A percentile compares a stretch with the other conserved stretches of the same genome.
These are phyloP conservation scores for Lasioglossum leucozonium DNA, from an alignment of 2,888 invertebrate genomes.

Conservation along the genomic window DNA sequence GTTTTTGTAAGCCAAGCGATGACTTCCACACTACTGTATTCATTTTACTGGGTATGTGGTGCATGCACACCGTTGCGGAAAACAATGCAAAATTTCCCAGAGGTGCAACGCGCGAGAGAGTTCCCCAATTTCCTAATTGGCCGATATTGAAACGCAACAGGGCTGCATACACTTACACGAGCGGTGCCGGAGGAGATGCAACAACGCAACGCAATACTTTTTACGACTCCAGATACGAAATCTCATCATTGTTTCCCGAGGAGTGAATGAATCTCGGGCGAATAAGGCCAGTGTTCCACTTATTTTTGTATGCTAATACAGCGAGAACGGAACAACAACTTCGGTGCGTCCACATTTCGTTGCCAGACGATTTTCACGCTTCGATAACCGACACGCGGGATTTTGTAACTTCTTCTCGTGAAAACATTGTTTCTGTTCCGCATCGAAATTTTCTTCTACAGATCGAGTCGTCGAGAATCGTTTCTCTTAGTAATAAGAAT, in stretches of 20 bases:
- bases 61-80: neutral
- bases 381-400: conserved; percentile 50
- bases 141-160: conserved; percentile 50
- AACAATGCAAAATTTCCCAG: conserved; percentile 27
- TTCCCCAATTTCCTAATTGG: conserved; percentile 62
- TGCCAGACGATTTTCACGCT: conserved; percentile 56
- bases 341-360: conserved; percentile 47
- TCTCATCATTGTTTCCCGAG: conserved; percentile 55
- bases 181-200: neutral
- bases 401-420: conserved; percentile 48
- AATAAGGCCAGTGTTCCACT: conserved; percentile 47
- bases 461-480: neutral
- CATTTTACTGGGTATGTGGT: neutral
- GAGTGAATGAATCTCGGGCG: conserved; percentile 44
- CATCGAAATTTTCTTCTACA: neutral
- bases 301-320: conserved; percentile 70
- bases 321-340: neutral
- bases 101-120: conserved; percentile 19
- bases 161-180: neutral
- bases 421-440: neutral
- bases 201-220: conserved; percentile 39
- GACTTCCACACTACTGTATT: neutral
- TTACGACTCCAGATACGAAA: conserved; percentile 50
- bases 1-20: neutral
- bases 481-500: too few species aligned